Base-by-base conservation (phyloP, 2,113 vertebrate species). In the Muntiacus reevesi region DNA sequence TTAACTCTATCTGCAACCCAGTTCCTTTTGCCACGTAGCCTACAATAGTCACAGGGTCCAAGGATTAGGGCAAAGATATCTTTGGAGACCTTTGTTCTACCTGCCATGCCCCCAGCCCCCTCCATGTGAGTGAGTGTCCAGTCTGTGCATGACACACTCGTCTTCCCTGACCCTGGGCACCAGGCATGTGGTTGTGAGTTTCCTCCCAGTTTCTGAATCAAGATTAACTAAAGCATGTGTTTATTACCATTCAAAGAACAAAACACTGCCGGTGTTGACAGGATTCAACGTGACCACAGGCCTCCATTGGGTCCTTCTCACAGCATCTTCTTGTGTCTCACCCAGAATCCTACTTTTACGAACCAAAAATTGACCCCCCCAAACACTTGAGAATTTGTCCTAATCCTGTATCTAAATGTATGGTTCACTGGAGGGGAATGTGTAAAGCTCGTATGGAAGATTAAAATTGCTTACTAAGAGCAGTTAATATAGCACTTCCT, bases 201-300 rank as follows among this genome's bases (percentile, higher is more conserved):
- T 60, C 16, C 40, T 84, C 43, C 15, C 40, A 52, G 14, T 43
- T 91, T 94, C 40, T 88, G 40, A 94, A 59, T 57, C 52, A 79
- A 87, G 9, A 87, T 4, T 30, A 67, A 67, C 17, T 54, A 92
- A 55, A 10, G 50, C 28, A 7, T 74, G 81, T 7, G 30, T 19
- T 78, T 59, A 64, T 7, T 85, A 14, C 33, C 67, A 62, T n/a
- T 87, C 50, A 90, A 62, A 57, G 52, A 33, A 45, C 52, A 40
- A 16, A 91, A 14, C 47, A 74, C 27, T 0, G 12, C 12, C 2
- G 0, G 6, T 21, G 4, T 59, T 74, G 30, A 7, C 43, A 7
- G 40, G 5, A 16, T 4, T 6, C 33, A 12, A 0, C 16, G 1
- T 83, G 16, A 57, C 28, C 21, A 4, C 2, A 5, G 23, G 7